Evolutionary conservation across 2,113 vertebrate species (phyloP), one percentile per base, ranked within the genome.

Genomic region (Eretmochelys imbricata): DNA sequence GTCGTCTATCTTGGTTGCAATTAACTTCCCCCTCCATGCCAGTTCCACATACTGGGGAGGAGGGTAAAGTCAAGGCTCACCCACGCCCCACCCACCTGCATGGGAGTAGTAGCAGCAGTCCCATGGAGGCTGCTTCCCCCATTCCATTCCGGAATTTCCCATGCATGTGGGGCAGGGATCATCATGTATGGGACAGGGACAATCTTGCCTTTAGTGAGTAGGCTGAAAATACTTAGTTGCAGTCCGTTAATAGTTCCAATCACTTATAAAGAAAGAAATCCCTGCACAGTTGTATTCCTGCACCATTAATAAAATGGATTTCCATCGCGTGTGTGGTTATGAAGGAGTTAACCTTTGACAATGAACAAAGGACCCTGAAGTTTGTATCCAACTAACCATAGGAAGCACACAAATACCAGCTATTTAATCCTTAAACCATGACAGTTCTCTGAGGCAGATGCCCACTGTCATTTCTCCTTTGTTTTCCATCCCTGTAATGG

Each of bases 1-100:
- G 10, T n/a, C 38, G 3, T 82, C 42, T 57, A 19, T 57, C 51
- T 4, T 59, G 75, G 76, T 1, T 46, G 24, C 17, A 46, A 2
- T 69, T 75, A 79, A 90, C 78, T n/a, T 24, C 27, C 5, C 2
- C 1, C 0, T 0, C 1, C 2, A 24, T 83, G 16, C 0, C 3
- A 54, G 9, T 35, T 91, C 13, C 50, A 8, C 31, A 48, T 31
- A 84, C n/a, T 46, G 22, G 59, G 53, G 82, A 94, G 55, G 87
- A 94, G 27, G 7, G 84, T 17, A 31, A n/a, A 10, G 4, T 54
- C 50, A 80, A 87, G 31, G 5, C 38, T 46, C 8, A 0, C 62
- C 31, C 14, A 19, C 31, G 17, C 72, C 22, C 20, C 38, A 42
- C 19, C 10, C 72, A 75, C n/a, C 38, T 46, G 22, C 10, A 20